Evolutionary conservation across 2,888 invertebrate species (phyloP), one percentile per base, ranked within the genome.

Genomic region (Caenorhabditis sulstoni): DNA sequence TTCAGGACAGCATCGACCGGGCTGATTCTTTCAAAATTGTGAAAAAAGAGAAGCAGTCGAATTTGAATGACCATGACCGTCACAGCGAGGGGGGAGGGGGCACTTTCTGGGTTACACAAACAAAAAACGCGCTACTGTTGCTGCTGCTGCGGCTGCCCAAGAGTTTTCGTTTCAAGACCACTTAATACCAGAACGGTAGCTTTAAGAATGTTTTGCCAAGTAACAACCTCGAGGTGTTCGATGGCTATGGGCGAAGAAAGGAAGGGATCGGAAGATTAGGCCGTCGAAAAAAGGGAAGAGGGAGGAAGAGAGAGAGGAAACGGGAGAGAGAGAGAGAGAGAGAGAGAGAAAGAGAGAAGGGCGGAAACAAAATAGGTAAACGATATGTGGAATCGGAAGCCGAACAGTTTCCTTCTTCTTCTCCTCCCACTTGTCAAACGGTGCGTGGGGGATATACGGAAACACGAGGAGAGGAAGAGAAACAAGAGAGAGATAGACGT

Each of bases 21-120:
- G n/a, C n/a, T n/a, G n/a, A n/a, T 44, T 44, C n/a, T 44, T 44
- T 44, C 14, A 14, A 14, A 44, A 11, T 44, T 44, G 3, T 44
- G 44, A 44, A 47, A 47, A 16, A 47, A 47, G 16, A 47, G 39
- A 44, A 44, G 5, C 44, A 44, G n/a, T 39, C 12, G 39, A 39
- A 44, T 7, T 29, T 29, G 29, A 29, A 29, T 22, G 20, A 22
- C 49, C 49, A n/a, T 52, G 52, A 14, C 29, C 52, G n/a, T 29
- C 29, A 41, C 41, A 41, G 41, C 12, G 41, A 8, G 14, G 11
- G 41, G 11, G 14, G 37, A 37, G 37, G 47, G 22, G 55, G 20
- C 35, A 20, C 55, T 47, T 70, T 61, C 61, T 47, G 16, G 70
- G 70, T 70, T 70, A 70, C n/a, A 22, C 70, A 70, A 70, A 70